phyloP scores from a whole-genome alignment of 2,797 vertebrate genomes.

The Propithecus deckenii region DNA sequence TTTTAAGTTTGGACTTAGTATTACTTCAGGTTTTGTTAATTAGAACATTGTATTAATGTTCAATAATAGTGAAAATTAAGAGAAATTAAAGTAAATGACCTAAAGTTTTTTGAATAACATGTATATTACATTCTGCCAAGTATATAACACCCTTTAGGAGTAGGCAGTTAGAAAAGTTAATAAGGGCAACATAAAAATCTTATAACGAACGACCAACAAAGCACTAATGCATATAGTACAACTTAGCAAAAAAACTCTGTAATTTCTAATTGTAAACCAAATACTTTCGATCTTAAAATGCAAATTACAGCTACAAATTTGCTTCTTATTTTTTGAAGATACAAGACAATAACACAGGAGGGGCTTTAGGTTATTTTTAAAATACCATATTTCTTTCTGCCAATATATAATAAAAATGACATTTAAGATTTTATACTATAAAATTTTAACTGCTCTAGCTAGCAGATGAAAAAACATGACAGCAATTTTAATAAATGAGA shows the following conservation, averaged over 20 bases:
- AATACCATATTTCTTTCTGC: not conserved
- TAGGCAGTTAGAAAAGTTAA: slow-evolving; percentile 2
- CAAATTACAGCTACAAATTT: not conserved
- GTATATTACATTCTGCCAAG: not conserved
- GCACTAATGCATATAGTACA: not conserved
- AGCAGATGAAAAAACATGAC: not conserved
- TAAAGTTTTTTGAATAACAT: slow-evolving; percentile 4
- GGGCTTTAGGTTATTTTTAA: not conserved
- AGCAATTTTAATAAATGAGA: not conserved
- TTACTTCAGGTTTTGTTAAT: not conserved
- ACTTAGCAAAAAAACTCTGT: not conserved
- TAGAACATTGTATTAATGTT: not conserved
- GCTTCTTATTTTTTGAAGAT: not conserved
- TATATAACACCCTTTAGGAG: not conserved
- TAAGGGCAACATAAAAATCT: not conserved
- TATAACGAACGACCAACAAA: not conserved
- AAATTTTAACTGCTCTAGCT: not conserved
- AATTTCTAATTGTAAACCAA: slow-evolving; percentile 24
- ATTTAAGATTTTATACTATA: not conserved
- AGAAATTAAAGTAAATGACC: slow-evolving; percentile 37
- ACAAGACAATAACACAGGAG: not conserved
- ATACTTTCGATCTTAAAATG: not conserved
- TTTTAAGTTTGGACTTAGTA: not conserved
- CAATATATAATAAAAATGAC: not conserved
- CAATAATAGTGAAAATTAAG: not conserved